Base-by-base conservation (phyloP, 2,888 invertebrate species). In the Eupithecia pulchellata region DNA sequence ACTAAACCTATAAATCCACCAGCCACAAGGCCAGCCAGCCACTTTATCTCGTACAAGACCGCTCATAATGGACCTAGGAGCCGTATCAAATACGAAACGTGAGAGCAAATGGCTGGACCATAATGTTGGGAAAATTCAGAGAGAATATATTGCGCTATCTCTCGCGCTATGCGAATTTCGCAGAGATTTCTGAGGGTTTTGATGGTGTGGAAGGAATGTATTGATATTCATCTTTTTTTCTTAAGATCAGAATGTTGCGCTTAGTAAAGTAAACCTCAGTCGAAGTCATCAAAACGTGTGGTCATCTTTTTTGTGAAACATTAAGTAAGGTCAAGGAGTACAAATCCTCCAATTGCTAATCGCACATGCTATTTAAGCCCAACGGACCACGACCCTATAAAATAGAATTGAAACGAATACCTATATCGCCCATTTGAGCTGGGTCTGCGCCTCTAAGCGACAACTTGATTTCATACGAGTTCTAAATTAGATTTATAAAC, bases 31-130 rank as follows among this genome's bases (percentile, higher is more conserved):
- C 71, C 76, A 72, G 75, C 74, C 65, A 75, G 77, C 77, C 81
- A 78, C 81, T 82, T 82, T 82, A 81, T 82, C 80, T 80, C 68
- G 67, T 68, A 69, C 74, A 71, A 75, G 75, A 76, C 72, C 73
- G 74, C 69, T 75, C 73, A 76, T 81, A 81, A 82, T 82, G 76
- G 79, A 68, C 62, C 72, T 75, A 68, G 76, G 77, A 73, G 75
- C 66, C 78, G 79, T 77, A 77, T 77, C 77, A 74, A 79, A 78
- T 77, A 77, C 75, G 76, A 68, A 71, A 71, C 71, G 71, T 71
- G 75, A 73, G 73, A 73, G 74, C 71, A 68, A 68, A 72, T 72
- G 71, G 68, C 65, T 64, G 64, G 55, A 32, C 60, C 20, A 20
- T 32, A 32, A 32, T 58, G 57, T 34, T 75, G 9, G 20, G 20